Percentiles rank a stretch among this genome's conserved stretches.
Evolutionary conservation across 1,140 invertebrate species (phyloP).

Genomic region (Sminthurides bifidus): DNA sequence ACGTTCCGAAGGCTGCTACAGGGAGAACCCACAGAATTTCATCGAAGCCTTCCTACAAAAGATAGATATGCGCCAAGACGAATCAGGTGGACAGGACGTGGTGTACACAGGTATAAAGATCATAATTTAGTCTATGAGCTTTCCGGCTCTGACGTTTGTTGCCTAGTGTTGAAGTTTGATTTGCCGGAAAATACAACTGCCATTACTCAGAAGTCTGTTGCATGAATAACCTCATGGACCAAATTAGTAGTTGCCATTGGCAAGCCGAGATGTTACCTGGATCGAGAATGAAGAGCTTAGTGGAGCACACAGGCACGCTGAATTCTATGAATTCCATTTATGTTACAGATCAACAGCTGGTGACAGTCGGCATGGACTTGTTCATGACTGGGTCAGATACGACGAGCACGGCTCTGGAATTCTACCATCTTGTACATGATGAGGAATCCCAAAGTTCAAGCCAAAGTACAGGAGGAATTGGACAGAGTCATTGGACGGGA

Average conservation of each 20-base stretch:
- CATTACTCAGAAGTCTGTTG: not conserved
- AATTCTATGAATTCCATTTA: not conserved
- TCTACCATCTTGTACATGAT: conserved; percentile 13
- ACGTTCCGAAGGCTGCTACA: not conserved
- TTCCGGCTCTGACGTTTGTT: too few relatives aligned
- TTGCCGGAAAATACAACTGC: not conserved
- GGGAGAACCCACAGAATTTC: conserved; percentile 5
- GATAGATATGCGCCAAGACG: conserved; percentile 13
- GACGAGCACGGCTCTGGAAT: conserved; percentile 18
- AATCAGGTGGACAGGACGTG: not conserved
- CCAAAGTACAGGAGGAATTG: conserved; percentile 20
- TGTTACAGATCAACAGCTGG: conserved; percentile 17
- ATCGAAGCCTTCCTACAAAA: conserved; percentile 21
- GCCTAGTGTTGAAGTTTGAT: too few relatives aligned
- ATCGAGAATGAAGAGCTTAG: too few relatives aligned
- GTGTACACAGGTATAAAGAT: conserved; percentile 17
- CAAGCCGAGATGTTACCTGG: too few relatives aligned
- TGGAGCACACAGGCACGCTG: conserved; percentile 17
- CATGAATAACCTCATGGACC: not conserved
- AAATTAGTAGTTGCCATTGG: too few relatives aligned
- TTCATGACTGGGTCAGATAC: conserved; percentile 20
- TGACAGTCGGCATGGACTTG: conserved; percentile 14
- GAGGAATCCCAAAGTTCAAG: conserved; percentile 13
- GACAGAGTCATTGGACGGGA: conserved; percentile 14
- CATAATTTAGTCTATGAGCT: too few relatives aligned